Percentiles rank a stretch among this genome's conserved stretches.
phyloP scores from a whole-genome alignment of 37 sponge, comb jelly and placozoan genomes.

The Ianthella basta region DNA sequence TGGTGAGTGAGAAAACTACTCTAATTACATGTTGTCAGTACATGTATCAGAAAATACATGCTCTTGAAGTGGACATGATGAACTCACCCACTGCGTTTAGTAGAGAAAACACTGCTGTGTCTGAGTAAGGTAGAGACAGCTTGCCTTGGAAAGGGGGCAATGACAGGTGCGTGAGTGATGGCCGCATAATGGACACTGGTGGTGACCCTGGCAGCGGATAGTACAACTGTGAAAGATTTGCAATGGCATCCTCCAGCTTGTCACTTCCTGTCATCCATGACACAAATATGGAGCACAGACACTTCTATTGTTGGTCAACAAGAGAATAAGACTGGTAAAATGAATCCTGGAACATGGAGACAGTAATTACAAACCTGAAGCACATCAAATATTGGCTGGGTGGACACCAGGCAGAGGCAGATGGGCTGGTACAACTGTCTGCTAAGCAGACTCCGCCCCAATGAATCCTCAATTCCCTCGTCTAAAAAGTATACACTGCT shows the following conservation, averaged over 20 bases:
- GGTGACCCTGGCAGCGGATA: conserved; percentile 45
- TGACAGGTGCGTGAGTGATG: conserved; percentile 46
- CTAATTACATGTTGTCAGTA: no score
- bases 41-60: no score
- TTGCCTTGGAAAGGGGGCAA: conserved; percentile 44
- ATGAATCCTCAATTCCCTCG: conserved; percentile 49
- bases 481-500: conserved; percentile 33
- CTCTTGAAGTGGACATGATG: no score
- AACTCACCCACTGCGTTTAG: conserved; percentile 56
- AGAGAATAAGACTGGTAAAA: no score
- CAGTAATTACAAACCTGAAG: conserved; percentile 51
- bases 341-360: neutral
- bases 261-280: neutral
- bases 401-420: conserved; percentile 60
- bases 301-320: neutral
- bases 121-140: conserved; percentile 54
- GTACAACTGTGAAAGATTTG: neutral
- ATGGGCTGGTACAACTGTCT: conserved; percentile 61
- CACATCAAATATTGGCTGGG: conserved; percentile 51
- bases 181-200: conserved; percentile 35
- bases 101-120: conserved; percentile 38
- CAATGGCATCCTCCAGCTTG: conserved; percentile 9
- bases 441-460: neutral
- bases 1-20: no score
- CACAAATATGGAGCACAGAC: conserved; percentile 1